Evolutionary conservation across 2,797 vertebrate genomes (phyloP).

Genomic region (Anolis apletophallus): DNA sequence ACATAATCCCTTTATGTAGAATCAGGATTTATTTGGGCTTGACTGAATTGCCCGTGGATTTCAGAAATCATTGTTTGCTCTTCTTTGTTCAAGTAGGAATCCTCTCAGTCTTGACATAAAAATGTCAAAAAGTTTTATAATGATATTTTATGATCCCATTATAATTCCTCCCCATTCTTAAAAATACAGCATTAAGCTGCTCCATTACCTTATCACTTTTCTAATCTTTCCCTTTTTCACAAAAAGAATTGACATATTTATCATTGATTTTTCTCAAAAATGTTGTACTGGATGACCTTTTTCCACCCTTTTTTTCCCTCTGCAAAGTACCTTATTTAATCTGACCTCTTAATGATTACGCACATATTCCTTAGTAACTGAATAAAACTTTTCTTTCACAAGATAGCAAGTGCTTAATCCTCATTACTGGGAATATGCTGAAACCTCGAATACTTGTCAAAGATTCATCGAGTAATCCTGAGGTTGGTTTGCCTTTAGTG

Average conservation of each 20-base stretch:
- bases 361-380: slow-evolving; percentile 71
- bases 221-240: slow-evolving; percentile 65
- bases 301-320: slow-evolving; percentile 16
- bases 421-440: slow-evolving; percentile 75
- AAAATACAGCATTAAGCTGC: slow-evolving; percentile 63
- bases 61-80: slow-evolving; percentile 62
- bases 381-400: slow-evolving; percentile 78
- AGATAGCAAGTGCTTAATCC: slow-evolving; percentile 73
- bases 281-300: slow-evolving; percentile 63
- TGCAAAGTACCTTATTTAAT: slow-evolving; percentile 61
- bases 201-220: slow-evolving; percentile 57
- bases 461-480: slow-evolving; percentile 77
- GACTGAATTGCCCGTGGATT: slow-evolving; percentile 57
- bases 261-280: slow-evolving; percentile 70
- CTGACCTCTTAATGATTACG: slow-evolving; percentile 75
- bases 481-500: slow-evolving; percentile 71
- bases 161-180: slow-evolving; percentile 63
- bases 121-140: slow-evolving; percentile 66
- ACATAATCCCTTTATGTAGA: slow-evolving; percentile 41
- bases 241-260: slow-evolving; percentile 65
- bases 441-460: slow-evolving; percentile 78
- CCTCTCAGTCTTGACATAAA: slow-evolving; percentile 68
- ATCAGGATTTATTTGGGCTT: slow-evolving; percentile 69
- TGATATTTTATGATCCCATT: slow-evolving; percentile 69
- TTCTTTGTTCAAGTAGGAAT: slow-evolving; percentile 58